These are phyloP conservation scores for Scaptomyza cyrtandrae DNA, from an alignment of 2,888 invertebrate genomes.

Conservation along the genomic window DNA sequence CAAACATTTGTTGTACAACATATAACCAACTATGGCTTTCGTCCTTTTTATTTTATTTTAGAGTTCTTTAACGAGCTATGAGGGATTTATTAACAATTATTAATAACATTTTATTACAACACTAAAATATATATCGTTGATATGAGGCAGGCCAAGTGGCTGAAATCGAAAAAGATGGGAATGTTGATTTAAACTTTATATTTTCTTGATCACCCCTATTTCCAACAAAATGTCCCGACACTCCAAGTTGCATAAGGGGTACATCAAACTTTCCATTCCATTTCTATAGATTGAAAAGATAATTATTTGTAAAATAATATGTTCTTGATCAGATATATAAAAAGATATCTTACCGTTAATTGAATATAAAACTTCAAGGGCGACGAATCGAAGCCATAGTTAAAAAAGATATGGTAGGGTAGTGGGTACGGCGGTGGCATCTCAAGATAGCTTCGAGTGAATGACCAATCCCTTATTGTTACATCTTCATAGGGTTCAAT, in stretches of 20 bases:
- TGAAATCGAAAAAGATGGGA: slow-evolving; percentile 85
- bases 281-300: slow-evolving; percentile 38
- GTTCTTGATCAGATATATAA: too few relatives aligned
- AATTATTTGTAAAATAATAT: neutral
- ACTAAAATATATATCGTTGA: slow-evolving; percentile 78
- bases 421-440: slow-evolving; percentile 46
- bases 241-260: slow-evolving; percentile 82
- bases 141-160: slow-evolving; percentile 85
- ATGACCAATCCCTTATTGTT: slow-evolving; percentile 72
- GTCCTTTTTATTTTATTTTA: neutral
- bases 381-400: slow-evolving; percentile 63
- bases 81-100: neutral
- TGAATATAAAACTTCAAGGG: slow-evolving; percentile 71
- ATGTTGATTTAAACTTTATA: slow-evolving; percentile 83
- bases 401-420: slow-evolving; percentile 70
- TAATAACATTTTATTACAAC: neutral
- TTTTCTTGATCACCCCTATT: slow-evolving; percentile 83
- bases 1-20: too few relatives aligned
- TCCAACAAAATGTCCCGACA: slow-evolving; percentile 85
- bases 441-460: slow-evolving; percentile 59
- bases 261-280: slow-evolving; percentile 51
- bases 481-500: slow-evolving; percentile 67
- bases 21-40: too few relatives aligned
- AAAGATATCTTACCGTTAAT: slow-evolving; percentile 41
- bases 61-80: neutral